Base-by-base conservation (phyloP, 2,113 vertebrate genomes). In the Sakesphorus luctuosus region DNA sequence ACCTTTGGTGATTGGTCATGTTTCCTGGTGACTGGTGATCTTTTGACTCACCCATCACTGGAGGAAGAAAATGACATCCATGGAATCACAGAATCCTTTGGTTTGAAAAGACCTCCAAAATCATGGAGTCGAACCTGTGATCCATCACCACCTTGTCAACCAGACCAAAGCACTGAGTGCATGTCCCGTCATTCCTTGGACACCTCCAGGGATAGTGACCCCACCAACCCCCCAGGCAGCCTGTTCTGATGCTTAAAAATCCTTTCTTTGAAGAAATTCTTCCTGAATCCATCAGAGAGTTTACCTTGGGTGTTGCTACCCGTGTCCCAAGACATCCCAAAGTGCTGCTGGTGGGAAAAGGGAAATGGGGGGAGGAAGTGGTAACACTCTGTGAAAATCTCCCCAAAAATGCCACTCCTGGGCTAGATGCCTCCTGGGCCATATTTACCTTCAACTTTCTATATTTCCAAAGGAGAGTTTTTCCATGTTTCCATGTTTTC, bases 131-230 rank as follows among this genome's bases (percentile, higher is more conserved):
- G 40, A 10, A 7, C 19, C 53, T 47, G 10, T 68, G 53, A 4
- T 11, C 0, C 0, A 46, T 26, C 28, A 53, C 24, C 19, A 20
- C 40, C 28, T 44, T 44, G 40, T 66, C 2, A 53, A 1, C 18
- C 18, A 67, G 3, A 38, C 23, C 69, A 67, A 13, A 18, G 4
- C 46, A 1, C 38, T 18, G 46, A 31, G 29, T 18, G 53, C 28
- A 18, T 13, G 3, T 47, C 47, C 71, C 35, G n/a, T 6, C 0
- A 0, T 35, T 49, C 47, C 25, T 79, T 26, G 40, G 29, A 13
- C n/a, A 13, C 3, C 17, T 49, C 47, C 29, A 6, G 40, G 52
- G 28, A 15, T 87, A 33, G 55, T 11, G 13, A 25, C 38, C 11
- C n/a, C 71, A 29, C 29, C 24, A 21, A 20, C 29, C 55, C 63